phyloP scores from a whole-genome alignment of 2,113 vertebrate genomes.

The Mystacornis crossleyi region DNA sequence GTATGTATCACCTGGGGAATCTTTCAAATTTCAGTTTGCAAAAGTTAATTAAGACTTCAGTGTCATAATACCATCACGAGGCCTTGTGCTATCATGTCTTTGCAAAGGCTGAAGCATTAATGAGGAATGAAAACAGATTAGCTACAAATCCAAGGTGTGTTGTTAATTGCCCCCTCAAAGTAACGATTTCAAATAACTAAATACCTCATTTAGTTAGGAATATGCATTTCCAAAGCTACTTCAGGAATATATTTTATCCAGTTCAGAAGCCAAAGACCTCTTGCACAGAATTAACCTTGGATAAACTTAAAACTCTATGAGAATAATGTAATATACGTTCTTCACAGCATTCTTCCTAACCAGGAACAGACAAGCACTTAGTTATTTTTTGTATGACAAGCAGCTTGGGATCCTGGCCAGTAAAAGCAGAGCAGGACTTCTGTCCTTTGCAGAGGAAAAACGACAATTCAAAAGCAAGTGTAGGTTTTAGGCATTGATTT shows the following conservation, averaged over 20 bases:
- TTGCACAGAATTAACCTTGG: neutral
- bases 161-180: neutral
- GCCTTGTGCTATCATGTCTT: neutral
- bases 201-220: neutral
- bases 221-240: neutral
- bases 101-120: conserved; percentile 8
- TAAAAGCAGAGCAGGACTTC: neutral
- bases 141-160: neutral
- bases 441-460: neutral
- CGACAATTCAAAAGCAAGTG: neutral
- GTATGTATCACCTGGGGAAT: neutral
- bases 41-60: neutral
- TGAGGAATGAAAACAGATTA: conserved; percentile 8
- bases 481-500: neutral
- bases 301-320: neutral
- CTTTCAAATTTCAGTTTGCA: neutral
- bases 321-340: neutral
- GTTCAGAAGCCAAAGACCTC: neutral
- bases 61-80: neutral
- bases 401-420: neutral
- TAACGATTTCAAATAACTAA: neutral
- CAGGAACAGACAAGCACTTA: neutral
- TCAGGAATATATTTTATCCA: neutral
- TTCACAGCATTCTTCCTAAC: neutral
- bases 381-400: neutral